Percentiles rank a stretch among this genome's conserved stretches.
These are phyloP conservation scores for Zosterops hypoxanthus DNA, from an alignment of 2,113 vertebrate genomes.

Conservation along the genomic window DNA sequence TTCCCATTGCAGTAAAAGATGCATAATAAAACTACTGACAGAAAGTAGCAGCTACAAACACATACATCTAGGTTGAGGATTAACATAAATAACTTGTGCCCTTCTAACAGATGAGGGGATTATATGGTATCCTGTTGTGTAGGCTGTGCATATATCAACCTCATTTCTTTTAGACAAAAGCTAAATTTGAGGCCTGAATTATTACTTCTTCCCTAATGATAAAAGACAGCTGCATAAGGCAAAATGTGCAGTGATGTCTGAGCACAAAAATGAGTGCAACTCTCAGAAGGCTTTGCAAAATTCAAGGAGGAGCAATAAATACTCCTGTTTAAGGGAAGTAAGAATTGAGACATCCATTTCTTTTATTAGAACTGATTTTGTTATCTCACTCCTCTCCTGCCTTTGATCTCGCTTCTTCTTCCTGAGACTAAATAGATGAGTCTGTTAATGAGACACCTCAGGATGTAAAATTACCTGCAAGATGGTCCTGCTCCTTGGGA, in stretches of 20 bases:
- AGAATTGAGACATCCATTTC: constrained; percentile 3
- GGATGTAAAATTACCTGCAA: constrained; percentile 1
- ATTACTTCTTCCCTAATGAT: background rate
- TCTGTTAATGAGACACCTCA: background rate
- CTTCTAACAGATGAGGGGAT: constrained; percentile 37
- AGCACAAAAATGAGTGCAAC: background rate
- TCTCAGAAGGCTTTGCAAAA: constrained; percentile 15
- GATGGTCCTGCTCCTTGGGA: background rate
- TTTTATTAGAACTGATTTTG: constrained; percentile 13
- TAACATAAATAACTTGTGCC: constrained; percentile 26
- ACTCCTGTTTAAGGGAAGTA: background rate
- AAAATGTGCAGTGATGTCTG: background rate
- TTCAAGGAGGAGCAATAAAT: constrained; percentile 9
- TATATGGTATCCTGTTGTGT: constrained; percentile 7
- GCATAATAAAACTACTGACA: background rate
- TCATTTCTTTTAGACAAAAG: constrained; percentile 28
- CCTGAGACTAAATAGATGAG: background rate
- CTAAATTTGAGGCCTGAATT: constrained; percentile 2
- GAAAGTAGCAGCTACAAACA: background rate
- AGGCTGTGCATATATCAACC: constrained; percentile 29
- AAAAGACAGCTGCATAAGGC: background rate
- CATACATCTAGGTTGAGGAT: constrained; percentile 25
- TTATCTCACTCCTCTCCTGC: background rate
- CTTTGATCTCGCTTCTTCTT: background rate
- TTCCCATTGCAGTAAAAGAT: background rate